phyloP scores from a whole-genome alignment of 2,113 vertebrate species.

The Origma solitaria region DNA sequence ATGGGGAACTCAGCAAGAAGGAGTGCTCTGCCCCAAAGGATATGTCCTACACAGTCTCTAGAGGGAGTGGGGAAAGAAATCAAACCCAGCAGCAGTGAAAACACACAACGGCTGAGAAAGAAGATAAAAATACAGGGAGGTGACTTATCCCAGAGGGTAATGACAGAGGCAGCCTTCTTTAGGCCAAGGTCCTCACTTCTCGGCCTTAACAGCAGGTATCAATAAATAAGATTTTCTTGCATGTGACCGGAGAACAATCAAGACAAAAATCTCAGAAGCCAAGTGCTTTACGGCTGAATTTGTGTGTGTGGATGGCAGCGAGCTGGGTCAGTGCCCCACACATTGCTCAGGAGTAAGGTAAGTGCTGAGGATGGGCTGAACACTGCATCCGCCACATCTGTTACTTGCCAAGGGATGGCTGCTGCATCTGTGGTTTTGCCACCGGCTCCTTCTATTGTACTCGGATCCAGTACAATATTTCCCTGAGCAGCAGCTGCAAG shows the following conservation, averaged over 20 bases:
- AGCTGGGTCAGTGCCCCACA: neutral
- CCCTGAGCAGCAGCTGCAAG: conserved; percentile 24
- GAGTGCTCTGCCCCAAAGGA: neutral
- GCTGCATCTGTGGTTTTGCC: conserved; percentile 33
- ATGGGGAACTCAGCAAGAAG: neutral
- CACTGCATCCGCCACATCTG: neutral
- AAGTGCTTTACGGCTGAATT: neutral
- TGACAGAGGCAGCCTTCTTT: neutral
- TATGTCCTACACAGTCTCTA: neutral
- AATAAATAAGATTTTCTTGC: neutral
- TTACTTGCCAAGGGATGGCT: neutral
- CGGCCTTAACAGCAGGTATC: neutral
- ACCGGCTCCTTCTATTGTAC: no score
- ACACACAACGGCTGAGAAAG: neutral
- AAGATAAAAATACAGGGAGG: neutral
- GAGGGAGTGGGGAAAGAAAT: neutral
- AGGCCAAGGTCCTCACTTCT: neutral
- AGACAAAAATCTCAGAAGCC: neutral
- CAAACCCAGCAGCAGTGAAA: neutral
- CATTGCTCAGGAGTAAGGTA: neutral
- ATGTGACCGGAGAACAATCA: neutral
- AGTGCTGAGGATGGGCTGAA: neutral
- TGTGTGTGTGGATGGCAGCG: neutral
- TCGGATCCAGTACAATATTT: neutral
- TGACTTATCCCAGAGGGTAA: neutral